phyloP scores from a whole-genome alignment of 2,113 vertebrate species.

The Vireo altiloquus region DNA sequence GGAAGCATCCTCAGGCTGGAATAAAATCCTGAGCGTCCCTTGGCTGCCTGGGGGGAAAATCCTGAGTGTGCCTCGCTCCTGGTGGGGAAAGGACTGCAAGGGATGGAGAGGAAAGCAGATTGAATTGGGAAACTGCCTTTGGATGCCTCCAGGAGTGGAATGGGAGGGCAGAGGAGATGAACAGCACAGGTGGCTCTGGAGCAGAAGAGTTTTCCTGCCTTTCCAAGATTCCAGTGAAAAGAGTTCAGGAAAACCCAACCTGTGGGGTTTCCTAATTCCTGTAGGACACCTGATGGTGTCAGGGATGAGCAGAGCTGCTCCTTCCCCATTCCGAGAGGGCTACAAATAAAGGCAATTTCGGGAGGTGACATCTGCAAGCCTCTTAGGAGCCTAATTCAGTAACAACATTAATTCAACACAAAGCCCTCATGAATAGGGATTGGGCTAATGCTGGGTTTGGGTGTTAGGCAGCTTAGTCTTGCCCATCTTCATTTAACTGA shows the following conservation, averaged over 20 bases:
- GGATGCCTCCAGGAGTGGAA: not conserved
- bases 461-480: constrained; percentile 57
- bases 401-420: constrained; percentile 52
- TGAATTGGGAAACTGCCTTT: not conserved
- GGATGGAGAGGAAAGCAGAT: not conserved
- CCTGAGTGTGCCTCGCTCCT: fast-evolving
- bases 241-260: not conserved
- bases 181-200: not conserved
- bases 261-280: not conserved
- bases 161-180: not conserved
- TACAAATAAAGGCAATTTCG: constrained; percentile 1
- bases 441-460: constrained; percentile 14
- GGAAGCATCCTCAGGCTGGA: not conserved
- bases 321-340: not conserved
- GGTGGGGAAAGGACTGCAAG: fast-evolving
- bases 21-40: not conserved
- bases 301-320: not conserved
- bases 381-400: constrained; percentile 58
- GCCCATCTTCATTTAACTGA: constrained; percentile 48
- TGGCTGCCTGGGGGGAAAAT: not conserved
- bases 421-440: constrained; percentile 52
- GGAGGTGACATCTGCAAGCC: constrained; percentile 49
- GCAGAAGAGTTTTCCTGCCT: not conserved
- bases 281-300: not conserved
- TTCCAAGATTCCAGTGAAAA: not conserved